Evolutionary conservation across 2,797 vertebrate species (phyloP), one percentile per base, ranked within the genome.

Genomic region (Sebastes iracundus): DNA sequence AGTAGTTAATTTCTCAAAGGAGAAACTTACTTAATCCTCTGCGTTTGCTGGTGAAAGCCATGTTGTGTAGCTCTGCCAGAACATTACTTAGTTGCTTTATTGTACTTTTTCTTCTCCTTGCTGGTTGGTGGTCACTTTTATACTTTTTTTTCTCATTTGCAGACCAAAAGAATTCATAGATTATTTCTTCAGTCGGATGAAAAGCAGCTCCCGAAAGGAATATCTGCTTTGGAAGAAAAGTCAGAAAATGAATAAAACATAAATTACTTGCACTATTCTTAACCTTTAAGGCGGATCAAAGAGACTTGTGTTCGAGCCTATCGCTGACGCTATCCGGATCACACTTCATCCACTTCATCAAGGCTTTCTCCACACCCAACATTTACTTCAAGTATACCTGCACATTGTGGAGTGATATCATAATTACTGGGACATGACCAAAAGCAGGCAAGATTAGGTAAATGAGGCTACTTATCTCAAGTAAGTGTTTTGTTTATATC

Each of bases 1-100:
- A 72, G 81, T 82, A 88, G 91, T 93, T 93, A 68, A 94, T 92
- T 93, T 93, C 89, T 93, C 90, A 91, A 90, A 94, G 84, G 88
- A 18, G 80, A 85, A 91, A 91, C 77, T 91, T 89, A 84, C 82
- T 93, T 91, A 94, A 93, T 94, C 93, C 83, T 72, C 75, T 22
- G 74, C 32, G 28, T 93, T 88, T 84, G 78, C 77, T 71, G 55
- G 42, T 30, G 42, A 84, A 84, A 81, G 65, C 85, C 35, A 23
- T 61, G 69, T 82, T 76, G 72, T 77, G 70, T 52, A 62, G 75
- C 56, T 89, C 65, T 65, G 67, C 60, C 30, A 23, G 53, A 81
- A 80, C 61, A 53, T 33, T 75, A 73, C 73, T 77, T 59, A 77
- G 58, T 16, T 62, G 52, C 18, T 75, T 73, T 73, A 38, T 67